phyloP scores from a whole-genome alignment of 35 echinoderm and acorn worm genomes.

The Hemicentrotus pulcherrimus region DNA sequence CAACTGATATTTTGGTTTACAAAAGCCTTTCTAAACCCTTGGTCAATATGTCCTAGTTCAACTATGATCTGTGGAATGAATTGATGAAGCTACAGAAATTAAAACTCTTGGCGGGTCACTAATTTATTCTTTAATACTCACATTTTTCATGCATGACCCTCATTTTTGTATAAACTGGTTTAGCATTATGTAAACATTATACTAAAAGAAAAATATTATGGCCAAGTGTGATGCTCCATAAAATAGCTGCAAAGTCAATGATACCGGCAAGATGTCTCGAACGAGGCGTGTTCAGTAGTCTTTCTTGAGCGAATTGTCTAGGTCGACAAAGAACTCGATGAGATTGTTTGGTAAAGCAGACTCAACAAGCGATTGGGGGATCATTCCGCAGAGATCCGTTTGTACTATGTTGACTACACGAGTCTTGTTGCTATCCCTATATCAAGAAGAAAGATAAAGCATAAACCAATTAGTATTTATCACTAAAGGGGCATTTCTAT shows the following conservation, averaged over 20 bases:
- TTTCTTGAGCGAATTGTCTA: constrained; percentile 86
- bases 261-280: not conserved
- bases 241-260: not conserved
- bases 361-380: constrained; percentile 87
- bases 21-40: too few relatives aligned
- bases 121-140: not conserved
- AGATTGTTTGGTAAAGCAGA: constrained; percentile 92
- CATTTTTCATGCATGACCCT: not conserved
- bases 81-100: too few relatives aligned
- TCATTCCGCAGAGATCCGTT: constrained; percentile 89
- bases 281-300: constrained; percentile 23
- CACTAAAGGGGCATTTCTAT: too few relatives aligned
- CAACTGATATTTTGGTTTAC: too few relatives aligned
- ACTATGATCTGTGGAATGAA: too few relatives aligned
- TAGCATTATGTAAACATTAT: not conserved
- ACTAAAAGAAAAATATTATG: not conserved
- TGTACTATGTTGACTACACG: constrained; percentile 91
- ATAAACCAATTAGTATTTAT: not conserved
- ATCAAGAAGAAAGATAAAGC: constrained; percentile 46
- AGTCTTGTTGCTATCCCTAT: constrained; percentile 80
- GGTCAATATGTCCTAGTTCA: too few relatives aligned
- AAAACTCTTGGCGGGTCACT: not conserved
- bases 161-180: not conserved
- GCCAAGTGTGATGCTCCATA: not conserved
- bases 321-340: constrained; percentile 90